A percentile compares a stretch with the other conserved stretches of the same genome.
Conservation (phyloP, 1,140 invertebrate genomes). For the Phortica variegata region DNA sequence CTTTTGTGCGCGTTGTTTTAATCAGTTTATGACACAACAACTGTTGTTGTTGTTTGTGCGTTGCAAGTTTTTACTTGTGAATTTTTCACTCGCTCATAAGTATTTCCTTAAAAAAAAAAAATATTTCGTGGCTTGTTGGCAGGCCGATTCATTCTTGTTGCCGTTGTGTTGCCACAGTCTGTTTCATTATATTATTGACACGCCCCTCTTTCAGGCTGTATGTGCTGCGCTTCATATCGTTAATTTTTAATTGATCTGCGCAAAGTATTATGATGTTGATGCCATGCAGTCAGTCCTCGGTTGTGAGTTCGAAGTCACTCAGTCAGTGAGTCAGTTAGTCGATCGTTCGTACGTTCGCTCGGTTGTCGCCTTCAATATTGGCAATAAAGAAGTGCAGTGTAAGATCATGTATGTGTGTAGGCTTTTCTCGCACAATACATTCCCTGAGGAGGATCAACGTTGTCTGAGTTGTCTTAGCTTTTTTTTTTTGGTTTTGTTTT, state of each 20-base stretch:
- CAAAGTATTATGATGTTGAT: conserved; percentile 12
- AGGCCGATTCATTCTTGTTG: background rate
- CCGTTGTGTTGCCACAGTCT: conserved; percentile 18
- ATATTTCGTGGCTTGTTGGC: no score
- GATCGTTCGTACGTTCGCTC: conserved; percentile 27
- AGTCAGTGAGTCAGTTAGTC: conserved; percentile 1
- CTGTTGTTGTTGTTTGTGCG: no score
- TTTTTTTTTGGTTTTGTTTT: conserved; percentile 1
- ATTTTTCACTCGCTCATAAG: no score
- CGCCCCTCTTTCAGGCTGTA: conserved; percentile 38
- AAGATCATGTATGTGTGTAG: background rate
- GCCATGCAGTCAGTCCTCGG: conserved; percentile 19
- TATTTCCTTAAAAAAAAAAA: no score
- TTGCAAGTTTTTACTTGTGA: no score
- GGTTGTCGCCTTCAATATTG: background rate
- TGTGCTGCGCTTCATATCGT: conserved; percentile 47
- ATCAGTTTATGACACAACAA: no score
- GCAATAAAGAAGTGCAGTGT: background rate
- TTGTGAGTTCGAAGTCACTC: background rate
- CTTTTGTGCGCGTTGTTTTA: no score
- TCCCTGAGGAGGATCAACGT: conserved; percentile 13
- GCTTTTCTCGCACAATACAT: no score
- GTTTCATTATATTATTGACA: conserved; percentile 54
- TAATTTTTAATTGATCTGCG: conserved; percentile 57
- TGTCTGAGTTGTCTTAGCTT: background rate